These are phyloP conservation scores for Corticium candelabrum DNA, from an alignment of 37 sponge, comb jelly and placozoan genomes.

Conservation along the genomic window DNA sequence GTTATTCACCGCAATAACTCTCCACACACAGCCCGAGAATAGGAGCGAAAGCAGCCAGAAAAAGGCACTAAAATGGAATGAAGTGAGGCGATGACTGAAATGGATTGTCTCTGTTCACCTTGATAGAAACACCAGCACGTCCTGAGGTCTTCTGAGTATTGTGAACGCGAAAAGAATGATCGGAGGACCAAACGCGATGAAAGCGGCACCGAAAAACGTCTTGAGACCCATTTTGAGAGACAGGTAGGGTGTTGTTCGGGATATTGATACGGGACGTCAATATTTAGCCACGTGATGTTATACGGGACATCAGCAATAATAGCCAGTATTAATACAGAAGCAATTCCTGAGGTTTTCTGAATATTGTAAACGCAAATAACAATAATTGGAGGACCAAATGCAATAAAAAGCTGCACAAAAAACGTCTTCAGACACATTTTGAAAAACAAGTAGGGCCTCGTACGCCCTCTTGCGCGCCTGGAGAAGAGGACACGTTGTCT, in stretches of 20 bases:
- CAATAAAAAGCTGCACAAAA: neutral
- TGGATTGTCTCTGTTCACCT: neutral
- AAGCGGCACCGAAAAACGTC: neutral
- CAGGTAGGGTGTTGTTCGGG: too few species aligned
- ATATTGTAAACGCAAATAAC: neutral
- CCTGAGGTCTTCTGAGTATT: neutral
- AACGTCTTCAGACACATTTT: neutral
- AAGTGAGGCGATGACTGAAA: neutral
- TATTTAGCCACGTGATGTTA: too few species aligned
- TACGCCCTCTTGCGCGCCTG: too few species aligned
- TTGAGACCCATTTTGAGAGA: slow-evolving; percentile 3
- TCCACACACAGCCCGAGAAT: neutral
- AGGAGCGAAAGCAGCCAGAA: neutral
- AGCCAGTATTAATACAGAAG: neutral
- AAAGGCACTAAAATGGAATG: neutral
- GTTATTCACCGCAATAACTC: neutral
- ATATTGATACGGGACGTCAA: too few species aligned
- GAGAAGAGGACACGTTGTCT: too few species aligned
- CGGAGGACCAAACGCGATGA: neutral
- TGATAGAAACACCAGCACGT: neutral
- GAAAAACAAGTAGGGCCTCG: too few species aligned
- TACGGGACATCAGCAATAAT: too few species aligned
- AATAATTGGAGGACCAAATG: neutral
- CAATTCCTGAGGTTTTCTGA: neutral
- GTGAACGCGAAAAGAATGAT: neutral